Conservation (phyloP, 2,113 vertebrate genomes). For the Corvus cornix region DNA sequence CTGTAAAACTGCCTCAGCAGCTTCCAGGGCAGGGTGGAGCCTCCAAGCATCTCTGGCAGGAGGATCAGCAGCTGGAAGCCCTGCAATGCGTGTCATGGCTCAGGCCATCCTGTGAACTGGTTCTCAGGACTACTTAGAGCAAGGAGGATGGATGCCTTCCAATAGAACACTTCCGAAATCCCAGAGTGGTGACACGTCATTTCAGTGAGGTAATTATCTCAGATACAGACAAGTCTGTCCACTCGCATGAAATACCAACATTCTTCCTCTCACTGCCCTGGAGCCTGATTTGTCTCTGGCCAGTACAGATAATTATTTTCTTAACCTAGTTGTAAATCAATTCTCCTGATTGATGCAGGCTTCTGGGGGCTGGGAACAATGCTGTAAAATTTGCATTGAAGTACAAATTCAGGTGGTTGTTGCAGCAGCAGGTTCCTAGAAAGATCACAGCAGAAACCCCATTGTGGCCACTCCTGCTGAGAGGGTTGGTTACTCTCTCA, state of each 20-base stretch:
- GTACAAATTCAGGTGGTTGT: not conserved
- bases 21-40: not conserved
- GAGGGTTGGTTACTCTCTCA: not conserved
- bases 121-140: not conserved
- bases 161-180: not conserved
- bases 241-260: not conserved
- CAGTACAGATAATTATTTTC: not conserved
- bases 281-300: not conserved
- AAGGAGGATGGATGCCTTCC: not conserved
- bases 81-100: not conserved
- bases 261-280: not conserved
- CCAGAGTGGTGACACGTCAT: not conserved
- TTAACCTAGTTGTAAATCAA: not conserved
- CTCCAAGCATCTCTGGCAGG: not conserved
- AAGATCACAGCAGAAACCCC: not conserved
- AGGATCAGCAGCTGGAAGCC: not conserved
- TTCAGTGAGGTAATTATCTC: not conserved
- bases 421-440: not conserved
- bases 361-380: not conserved
- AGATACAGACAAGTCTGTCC: not conserved
- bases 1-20: not conserved
- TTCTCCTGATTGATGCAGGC: not conserved
- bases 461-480: not conserved
- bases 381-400: not conserved
- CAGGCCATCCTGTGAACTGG: not conserved